These are phyloP conservation scores for Ophiodon elongatus DNA, from an alignment of 2,113 vertebrate species.

Conservation along the genomic window DNA sequence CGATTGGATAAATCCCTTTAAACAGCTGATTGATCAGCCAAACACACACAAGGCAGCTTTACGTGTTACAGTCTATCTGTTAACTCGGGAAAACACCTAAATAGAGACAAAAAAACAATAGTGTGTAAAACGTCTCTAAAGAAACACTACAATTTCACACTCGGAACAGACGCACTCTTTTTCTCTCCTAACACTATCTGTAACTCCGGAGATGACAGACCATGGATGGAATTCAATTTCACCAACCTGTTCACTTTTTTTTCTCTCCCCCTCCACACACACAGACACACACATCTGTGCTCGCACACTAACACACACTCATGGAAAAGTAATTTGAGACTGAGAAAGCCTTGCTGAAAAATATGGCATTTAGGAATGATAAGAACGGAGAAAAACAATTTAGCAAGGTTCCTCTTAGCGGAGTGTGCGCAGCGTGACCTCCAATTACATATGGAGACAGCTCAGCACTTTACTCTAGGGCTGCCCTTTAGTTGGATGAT, in stretches of 20 bases:
- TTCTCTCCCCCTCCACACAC: not conserved
- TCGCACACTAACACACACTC: not conserved
- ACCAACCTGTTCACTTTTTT: conserved; percentile 25
- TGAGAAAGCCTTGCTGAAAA: conserved; percentile 50
- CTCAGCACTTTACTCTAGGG: conserved; percentile 54
- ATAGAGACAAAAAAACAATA: conserved; percentile 20
- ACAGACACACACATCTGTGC: not conserved
- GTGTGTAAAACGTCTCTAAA: conserved; percentile 37
- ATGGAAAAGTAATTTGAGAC: conserved; percentile 48
- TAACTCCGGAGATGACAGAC: conserved; percentile 55
- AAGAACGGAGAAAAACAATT: conserved; percentile 62
- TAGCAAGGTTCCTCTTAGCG: conserved; percentile 36
- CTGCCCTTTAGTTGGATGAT: conserved; percentile 62
- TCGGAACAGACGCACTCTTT: conserved; percentile 19
- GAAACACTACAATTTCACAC: conserved; percentile 62
- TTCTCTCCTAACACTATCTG: conserved; percentile 39
- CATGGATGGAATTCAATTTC: conserved; percentile 68
- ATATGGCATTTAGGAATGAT: conserved; percentile 61
- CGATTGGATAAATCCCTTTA: not conserved
- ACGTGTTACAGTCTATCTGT: conserved; percentile 10
- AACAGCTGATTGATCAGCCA: conserved; percentile 7
- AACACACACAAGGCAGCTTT: not conserved
- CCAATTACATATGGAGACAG: conserved; percentile 49
- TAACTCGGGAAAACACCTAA: conserved; percentile 20
- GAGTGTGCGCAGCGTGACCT: conserved; percentile 36